Conservation (phyloP, 2,888 invertebrate genomes). For the Diabrotica balteata region DNA sequence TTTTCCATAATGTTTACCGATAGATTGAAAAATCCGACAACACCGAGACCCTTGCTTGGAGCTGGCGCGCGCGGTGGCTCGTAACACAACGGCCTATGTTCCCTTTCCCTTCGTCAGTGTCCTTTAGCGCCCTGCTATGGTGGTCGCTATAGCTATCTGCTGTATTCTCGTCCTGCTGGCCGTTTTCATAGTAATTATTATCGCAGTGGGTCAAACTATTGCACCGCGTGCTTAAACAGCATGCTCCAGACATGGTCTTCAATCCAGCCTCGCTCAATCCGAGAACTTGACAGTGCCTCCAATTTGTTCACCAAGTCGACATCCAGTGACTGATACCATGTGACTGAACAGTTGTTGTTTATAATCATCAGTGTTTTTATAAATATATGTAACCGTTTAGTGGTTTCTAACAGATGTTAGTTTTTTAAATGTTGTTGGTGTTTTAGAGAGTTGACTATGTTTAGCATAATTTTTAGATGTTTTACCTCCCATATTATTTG, state of each 20-base stretch:
- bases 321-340: constrained; percentile 31
- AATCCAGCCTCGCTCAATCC: background rate
- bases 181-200: constrained; percentile 83
- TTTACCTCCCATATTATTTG: constrained; percentile 12
- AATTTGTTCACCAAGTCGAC: constrained; percentile 3
- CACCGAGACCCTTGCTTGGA: constrained; percentile 27
- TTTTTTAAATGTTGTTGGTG: constrained; percentile 39
- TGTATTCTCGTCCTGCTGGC: constrained; percentile 81
- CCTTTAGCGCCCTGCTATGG: constrained; percentile 51
- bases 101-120: constrained; percentile 28
- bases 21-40: constrained; percentile 20
- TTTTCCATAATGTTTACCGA: constrained; percentile 1
- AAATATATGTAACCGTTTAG: constrained; percentile 45
- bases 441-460: constrained; percentile 9
- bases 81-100: constrained; percentile 29
- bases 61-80: constrained; percentile 38
- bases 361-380: constrained; percentile 37
- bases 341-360: constrained; percentile 33
- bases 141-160: constrained; percentile 86
- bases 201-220: constrained; percentile 80
- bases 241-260: constrained; percentile 5
- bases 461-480: constrained; percentile 16
- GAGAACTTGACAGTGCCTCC: constrained; percentile 33
- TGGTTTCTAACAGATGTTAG: constrained; percentile 47
- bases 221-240: constrained; percentile 50